phyloP scores from a whole-genome alignment of 2,888 invertebrate species.

The Xestia xanthographa region DNA sequence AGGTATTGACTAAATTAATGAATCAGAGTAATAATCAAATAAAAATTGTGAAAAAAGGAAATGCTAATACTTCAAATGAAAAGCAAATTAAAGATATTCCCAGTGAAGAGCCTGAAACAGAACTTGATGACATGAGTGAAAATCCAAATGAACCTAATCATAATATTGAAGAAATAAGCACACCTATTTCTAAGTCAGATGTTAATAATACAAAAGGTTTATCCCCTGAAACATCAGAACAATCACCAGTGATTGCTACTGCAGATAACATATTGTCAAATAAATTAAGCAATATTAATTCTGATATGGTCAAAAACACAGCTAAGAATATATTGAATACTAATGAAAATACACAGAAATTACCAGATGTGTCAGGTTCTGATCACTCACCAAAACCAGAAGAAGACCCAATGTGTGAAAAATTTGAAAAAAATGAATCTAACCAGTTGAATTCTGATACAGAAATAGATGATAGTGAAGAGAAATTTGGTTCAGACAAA shows the following conservation, averaged over 20 bases:
- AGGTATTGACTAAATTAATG: slow-evolving; percentile 83
- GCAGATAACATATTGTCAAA: slow-evolving; percentile 20
- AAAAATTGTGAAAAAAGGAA: slow-evolving; percentile 82
- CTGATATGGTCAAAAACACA: slow-evolving; percentile 15
- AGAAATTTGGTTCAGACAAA: slow-evolving; percentile 24
- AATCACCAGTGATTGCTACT: neutral
- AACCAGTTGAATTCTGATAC: slow-evolving; percentile 37
- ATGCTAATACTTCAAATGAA: slow-evolving; percentile 58
- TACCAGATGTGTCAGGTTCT: slow-evolving; percentile 3
- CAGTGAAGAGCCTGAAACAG: slow-evolving; percentile 15
- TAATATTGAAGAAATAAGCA: slow-evolving; percentile 29
- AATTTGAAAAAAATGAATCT: slow-evolving; percentile 23
- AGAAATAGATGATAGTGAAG: slow-evolving; percentile 31
- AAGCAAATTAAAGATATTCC: slow-evolving; percentile 22
- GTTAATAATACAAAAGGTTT: slow-evolving; percentile 26
- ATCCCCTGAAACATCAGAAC: slow-evolving; percentile 23
- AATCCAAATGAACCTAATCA: slow-evolving; percentile 18
- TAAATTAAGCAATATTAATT: slow-evolving; percentile 32
- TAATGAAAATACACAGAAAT: slow-evolving; percentile 10
- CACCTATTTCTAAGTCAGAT: slow-evolving; percentile 8
- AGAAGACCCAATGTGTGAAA: neutral
- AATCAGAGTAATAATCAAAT: slow-evolving; percentile 85
- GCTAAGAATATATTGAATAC: slow-evolving; percentile 11
- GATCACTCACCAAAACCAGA: slow-evolving; percentile 14
- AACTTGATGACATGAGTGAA: slow-evolving; percentile 33